phyloP scores from a whole-genome alignment of 1,140 invertebrate genomes.

The Apis cerana region DNA sequence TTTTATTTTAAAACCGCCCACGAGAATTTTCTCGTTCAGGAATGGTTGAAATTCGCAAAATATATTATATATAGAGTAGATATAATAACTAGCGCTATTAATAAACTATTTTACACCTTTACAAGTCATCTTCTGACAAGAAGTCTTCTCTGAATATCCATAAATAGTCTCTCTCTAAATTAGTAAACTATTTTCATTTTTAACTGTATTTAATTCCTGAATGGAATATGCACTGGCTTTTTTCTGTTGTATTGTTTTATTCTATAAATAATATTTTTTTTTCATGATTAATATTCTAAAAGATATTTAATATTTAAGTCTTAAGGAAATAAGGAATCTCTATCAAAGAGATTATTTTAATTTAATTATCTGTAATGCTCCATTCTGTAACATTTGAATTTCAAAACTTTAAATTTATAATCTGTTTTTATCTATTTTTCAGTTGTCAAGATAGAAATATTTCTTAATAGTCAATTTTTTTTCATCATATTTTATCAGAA shows the following conservation, averaged over 20 bases:
- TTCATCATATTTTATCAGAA: not conserved
- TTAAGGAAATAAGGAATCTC: not conserved
- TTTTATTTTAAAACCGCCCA: not conserved
- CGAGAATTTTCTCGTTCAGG: not conserved
- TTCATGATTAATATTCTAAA: not conserved
- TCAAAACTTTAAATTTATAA: not conserved
- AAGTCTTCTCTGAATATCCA: not conserved
- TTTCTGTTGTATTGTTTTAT: not conserved
- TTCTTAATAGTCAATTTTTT: not conserved
- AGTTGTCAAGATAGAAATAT: not conserved
- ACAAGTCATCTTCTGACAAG: not conserved
- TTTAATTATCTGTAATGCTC: not conserved
- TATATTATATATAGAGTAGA: constrained; percentile 8
- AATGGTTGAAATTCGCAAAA: not conserved
- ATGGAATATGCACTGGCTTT: not conserved
- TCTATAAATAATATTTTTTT: not conserved
- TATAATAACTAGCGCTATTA: constrained; percentile 8
- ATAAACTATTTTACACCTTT: constrained; percentile 9
- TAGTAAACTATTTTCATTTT: not conserved
- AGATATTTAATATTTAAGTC: not conserved
- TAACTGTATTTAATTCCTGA: not conserved
- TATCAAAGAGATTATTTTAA: not conserved
- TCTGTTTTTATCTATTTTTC: not conserved
- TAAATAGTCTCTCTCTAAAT: not conserved
- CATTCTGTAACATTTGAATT: not conserved